Base-by-base conservation (phyloP, 2,113 vertebrate genomes). In the Macquaria ambigua region DNA sequence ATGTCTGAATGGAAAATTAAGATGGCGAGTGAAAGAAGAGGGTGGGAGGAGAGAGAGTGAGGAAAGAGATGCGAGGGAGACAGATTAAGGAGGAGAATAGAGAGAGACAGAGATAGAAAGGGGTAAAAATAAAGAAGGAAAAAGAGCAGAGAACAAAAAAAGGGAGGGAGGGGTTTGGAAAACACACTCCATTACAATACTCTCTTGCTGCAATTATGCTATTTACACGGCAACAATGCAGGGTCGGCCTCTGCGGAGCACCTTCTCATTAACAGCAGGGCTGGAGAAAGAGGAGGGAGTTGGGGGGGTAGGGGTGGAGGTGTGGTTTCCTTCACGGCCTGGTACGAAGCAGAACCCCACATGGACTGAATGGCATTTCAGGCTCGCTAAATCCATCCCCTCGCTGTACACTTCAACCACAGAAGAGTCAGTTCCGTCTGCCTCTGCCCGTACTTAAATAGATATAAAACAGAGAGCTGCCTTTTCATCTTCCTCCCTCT, bases 181-280 rank as follows among this genome's bases (percentile, higher is more conserved):
- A 91, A 79, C 85, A 87, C 83, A 82, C 85, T 92, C 89, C 84
- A 90, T 92, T 93, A 92, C 83, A 83, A 70, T 63, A 50, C 86
- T 85, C 89, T 87, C 81, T n/a, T 74, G 80, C 84, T 84, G 85
- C 90, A 94, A 92, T 94, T 92, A 93, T 41, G 34, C 74, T 90
- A 92, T 94, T 93, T 94, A 94, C 85, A 87, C 83, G 90, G 84
- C 87, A 87, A 89, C 91, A 92, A 91, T 81, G 61, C 73, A 87
- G 80, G 83, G 78, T 58, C 25, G 81, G 89, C 83, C 89, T 86
- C 88, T 59, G 81, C 1, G 77, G 90, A 89, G 75, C 72, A 64
- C 63, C 73, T 81, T 84, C 80, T 91, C 86, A 90, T 92, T 91
- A 91, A 74, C 81, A 79, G 37, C 85, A 84, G 67, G 64, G 64